These are phyloP conservation scores for Corythoichthys intestinalis DNA, from an alignment of 2,113 vertebrate species.

Conservation along the genomic window DNA sequence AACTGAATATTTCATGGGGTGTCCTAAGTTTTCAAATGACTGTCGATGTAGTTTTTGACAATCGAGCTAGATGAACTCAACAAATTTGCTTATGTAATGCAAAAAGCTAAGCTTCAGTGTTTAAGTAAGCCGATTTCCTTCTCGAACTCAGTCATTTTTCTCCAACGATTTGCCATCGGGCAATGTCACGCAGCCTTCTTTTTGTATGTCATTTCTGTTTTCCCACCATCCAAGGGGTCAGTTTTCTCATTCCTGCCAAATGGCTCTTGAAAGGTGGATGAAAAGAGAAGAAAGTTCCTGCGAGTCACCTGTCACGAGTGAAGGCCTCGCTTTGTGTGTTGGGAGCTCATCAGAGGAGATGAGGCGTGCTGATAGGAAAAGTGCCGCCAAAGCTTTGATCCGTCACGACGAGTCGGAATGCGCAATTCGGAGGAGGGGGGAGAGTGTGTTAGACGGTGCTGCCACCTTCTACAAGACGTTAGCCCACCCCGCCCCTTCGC, in stretches of 20 bases:
- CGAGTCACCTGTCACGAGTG: slow-evolving; percentile 45
- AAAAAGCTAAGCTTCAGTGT: no score
- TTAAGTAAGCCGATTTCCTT: no score
- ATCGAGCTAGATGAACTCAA: no score
- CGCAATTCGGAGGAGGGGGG: slow-evolving; percentile 16
- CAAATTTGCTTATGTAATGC: no score
- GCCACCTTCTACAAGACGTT: slow-evolving; percentile 10
- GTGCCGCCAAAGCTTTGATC: slow-evolving; percentile 53
- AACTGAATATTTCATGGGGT: no score
- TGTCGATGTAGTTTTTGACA: no score
- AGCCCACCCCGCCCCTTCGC: background rate
- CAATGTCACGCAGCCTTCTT: slow-evolving; percentile 31
- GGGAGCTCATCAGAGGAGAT: slow-evolving; percentile 62
- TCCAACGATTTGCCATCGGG: background rate
- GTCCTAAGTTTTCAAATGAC: no score
- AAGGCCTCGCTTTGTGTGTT: slow-evolving; percentile 34
- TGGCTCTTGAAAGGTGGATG: slow-evolving; percentile 53
- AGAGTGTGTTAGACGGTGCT: background rate
- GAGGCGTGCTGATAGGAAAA: slow-evolving; percentile 60
- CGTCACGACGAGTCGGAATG: slow-evolving; percentile 39
- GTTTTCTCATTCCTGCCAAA: slow-evolving; percentile 64
- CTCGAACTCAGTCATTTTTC: no score
- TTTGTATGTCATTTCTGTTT: slow-evolving; percentile 21
- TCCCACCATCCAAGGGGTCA: slow-evolving; percentile 37
- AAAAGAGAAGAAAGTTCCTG: slow-evolving; percentile 18